A percentile compares a stretch with the other conserved stretches of the same genome.
These are phyloP conservation scores for Spilosoma lubricipeda DNA, from an alignment of 2,888 invertebrate species.

Conservation along the genomic window DNA sequence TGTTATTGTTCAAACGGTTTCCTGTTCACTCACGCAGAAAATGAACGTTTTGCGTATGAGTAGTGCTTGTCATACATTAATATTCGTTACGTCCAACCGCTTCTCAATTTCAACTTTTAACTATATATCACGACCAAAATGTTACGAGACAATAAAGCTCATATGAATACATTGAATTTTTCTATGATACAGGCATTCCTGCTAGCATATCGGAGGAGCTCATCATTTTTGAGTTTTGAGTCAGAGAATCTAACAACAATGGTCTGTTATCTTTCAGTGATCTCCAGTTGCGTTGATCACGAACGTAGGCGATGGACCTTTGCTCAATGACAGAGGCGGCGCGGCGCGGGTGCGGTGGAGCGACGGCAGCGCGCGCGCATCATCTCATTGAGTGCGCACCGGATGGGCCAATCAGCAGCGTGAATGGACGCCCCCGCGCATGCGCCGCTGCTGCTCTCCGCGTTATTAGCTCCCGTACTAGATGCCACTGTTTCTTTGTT, in stretches of 20 bases:
- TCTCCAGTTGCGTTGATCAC: slow-evolving; percentile 67
- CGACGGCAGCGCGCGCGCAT: slow-evolving; percentile 61
- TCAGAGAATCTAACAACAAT: slow-evolving; percentile 54
- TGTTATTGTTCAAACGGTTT: slow-evolving; percentile 75
- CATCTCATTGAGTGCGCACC: slow-evolving; percentile 86
- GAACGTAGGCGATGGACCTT: slow-evolving; percentile 84
- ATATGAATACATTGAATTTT: slow-evolving; percentile 21
- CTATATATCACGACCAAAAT: background rate
- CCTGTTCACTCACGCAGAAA: slow-evolving; percentile 69
- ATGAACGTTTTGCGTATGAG: slow-evolving; percentile 67
- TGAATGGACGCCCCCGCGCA: slow-evolving; percentile 85
- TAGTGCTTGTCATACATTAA: slow-evolving; percentile 45
- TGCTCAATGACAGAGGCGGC: slow-evolving; percentile 81
- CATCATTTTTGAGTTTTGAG: slow-evolving; percentile 40
- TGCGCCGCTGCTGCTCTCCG: slow-evolving; percentile 67
- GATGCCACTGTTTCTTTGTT: slow-evolving; percentile 81
- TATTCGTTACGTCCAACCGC: slow-evolving; percentile 41
- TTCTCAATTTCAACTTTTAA: background rate
- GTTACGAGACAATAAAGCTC: slow-evolving; percentile 6
- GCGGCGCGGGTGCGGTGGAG: slow-evolving; percentile 59
- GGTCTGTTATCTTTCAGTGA: slow-evolving; percentile 62
- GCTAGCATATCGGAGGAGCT: slow-evolving; percentile 31
- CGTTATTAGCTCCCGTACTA: slow-evolving; percentile 81
- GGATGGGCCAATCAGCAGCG: slow-evolving; percentile 86
- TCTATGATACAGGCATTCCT: slow-evolving; percentile 24